Evolutionary conservation across 2,888 invertebrate species (phyloP), one percentile per base, ranked within the genome.

Genomic region (Drepanosiphum platanoidis): DNA sequence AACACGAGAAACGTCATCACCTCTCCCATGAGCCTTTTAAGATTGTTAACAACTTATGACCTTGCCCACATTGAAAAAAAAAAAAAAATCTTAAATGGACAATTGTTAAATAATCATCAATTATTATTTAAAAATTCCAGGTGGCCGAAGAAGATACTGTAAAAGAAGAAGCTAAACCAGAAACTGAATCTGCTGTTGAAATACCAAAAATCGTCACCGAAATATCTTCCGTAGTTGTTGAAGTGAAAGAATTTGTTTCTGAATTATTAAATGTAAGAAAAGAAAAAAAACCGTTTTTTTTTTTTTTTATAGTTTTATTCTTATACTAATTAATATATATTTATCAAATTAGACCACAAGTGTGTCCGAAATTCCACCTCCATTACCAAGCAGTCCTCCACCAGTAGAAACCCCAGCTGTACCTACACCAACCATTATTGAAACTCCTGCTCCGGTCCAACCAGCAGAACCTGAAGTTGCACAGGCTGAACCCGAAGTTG

Each of bases 351-450:
- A 88, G 89, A 77, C 36, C 0, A 68, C 83, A 4, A 34, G 27
- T 52, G 66, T 68, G 0, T n/a, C 88, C 88, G 87, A 88, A 88
- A 68, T 86, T 80, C 87, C 88, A 71, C 87, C 88, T 86, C 88
- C 88, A 42, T 87, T 88, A 75, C 88, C 88, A 68, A 88, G 88
- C 86, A 88, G 88, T 86, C 88, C 88, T 70, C 88, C 88, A 86
- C 88, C 88, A 58, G 88, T 87, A 86, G 88, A 88, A 86, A 87
- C 87, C 32, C 87, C 88, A 27, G 87, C 22, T 30, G 36, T 87
- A 80, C 87, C 88, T 87, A 87, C 88, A 46, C 87, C 88, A 27
- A 87, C 68, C 13, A 75, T 75, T 30, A 58, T 84, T 77, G 84
- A 84, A 84, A 84, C 84, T 68, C 84, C 68, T 52, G 75, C 75